Evolutionary conservation across 2,113 vertebrate genomes (phyloP), one percentile per base, ranked within the genome.

Genomic region (Crotophaga sulcirostris): DNA sequence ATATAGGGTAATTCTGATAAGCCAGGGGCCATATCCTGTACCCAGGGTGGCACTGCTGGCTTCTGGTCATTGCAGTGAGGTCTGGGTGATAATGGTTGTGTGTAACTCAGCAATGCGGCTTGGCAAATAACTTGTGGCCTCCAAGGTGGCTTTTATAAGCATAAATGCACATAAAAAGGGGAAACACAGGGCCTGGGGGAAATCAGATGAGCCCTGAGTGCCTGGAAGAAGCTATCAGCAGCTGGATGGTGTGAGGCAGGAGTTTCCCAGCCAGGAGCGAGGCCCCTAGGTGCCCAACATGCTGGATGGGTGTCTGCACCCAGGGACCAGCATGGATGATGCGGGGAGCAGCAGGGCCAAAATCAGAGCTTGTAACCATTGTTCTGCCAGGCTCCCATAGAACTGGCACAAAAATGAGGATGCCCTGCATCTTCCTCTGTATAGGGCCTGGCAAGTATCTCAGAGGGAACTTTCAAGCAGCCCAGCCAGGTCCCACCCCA

Each of bases 231-330:
- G 87, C 83, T 45, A 26, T 34, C 4, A 7, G 79, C 19, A 67
- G 75, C 23, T 0, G 0, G 69, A 13, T 16, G 42, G n/a, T n/a
- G 58, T 3, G 1, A 44, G n/a, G 21, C 23, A 25, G 79, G 78
- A 82, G 19, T 21, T 62, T 42, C 24, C 38, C 47, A 59, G 54
- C 45, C 3, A 17, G 78, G n/a, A 85, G 11, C 1, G 6, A 84
- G 55, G 15, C 20, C 36, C 4, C 31, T 17, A 20, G 26, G 23
- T 2, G 7, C 18, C 24, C 56, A 20, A 3, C 0, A 0, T 58
- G 42, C 38, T 34, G 34, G 34, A 23, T 4, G 19, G n/a, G 64
- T 33, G n/a, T 28, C 49, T 83, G 72, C 38, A 58, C 12, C 47
- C 76, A 80, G 49, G 21, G 28, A 4, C 24, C 2, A 9, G n/a